Evolutionary conservation across 2,888 invertebrate species (phyloP).

Genomic region (Cynaeus angustus): DNA sequence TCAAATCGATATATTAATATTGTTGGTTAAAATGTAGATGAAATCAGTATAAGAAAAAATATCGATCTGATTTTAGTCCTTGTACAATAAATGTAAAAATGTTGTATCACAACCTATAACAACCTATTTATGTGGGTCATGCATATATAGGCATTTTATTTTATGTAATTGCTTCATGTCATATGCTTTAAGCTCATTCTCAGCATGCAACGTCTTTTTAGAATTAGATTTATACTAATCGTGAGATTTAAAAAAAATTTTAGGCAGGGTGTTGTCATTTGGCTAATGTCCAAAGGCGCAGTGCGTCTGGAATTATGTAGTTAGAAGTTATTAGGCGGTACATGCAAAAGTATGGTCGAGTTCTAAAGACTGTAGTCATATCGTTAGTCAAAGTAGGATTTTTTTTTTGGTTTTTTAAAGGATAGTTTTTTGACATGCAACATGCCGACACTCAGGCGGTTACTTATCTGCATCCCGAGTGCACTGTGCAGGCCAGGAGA

Average conservation of each 20-base stretch:
- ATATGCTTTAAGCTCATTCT: slow-evolving; percentile 54
- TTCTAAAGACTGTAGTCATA: not conserved
- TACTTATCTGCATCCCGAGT: slow-evolving; percentile 68
- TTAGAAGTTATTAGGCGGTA: not conserved
- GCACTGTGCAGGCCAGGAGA: slow-evolving; percentile 63
- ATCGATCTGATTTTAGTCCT: not conserved
- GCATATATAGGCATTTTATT: slow-evolving; percentile 11
- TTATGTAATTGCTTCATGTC: slow-evolving; percentile 25
- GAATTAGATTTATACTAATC: slow-evolving; percentile 1
- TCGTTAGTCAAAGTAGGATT: not conserved
- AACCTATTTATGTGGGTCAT: slow-evolving; percentile 23
- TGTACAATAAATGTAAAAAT: slow-evolving; percentile 6
- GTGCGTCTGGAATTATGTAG: slow-evolving; percentile 59
- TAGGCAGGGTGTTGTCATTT: slow-evolving; percentile 57
- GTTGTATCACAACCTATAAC: not conserved
- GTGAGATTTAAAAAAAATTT: slow-evolving; percentile 32
- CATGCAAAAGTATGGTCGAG: slow-evolving; percentile 10
- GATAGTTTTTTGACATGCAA: slow-evolving; percentile 59
- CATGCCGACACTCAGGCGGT: slow-evolving; percentile 67
- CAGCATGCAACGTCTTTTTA: slow-evolving; percentile 59
- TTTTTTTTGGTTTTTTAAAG: not conserved
- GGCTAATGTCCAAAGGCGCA: slow-evolving; percentile 70
- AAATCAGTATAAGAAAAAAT: not conserved
- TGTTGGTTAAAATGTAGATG: slow-evolving; percentile 3
- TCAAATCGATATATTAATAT: slow-evolving; percentile 19